Conservation (phyloP, 37 sponge, comb jelly and placozoan species). For the Halisarca cf. caerulea region DNA sequence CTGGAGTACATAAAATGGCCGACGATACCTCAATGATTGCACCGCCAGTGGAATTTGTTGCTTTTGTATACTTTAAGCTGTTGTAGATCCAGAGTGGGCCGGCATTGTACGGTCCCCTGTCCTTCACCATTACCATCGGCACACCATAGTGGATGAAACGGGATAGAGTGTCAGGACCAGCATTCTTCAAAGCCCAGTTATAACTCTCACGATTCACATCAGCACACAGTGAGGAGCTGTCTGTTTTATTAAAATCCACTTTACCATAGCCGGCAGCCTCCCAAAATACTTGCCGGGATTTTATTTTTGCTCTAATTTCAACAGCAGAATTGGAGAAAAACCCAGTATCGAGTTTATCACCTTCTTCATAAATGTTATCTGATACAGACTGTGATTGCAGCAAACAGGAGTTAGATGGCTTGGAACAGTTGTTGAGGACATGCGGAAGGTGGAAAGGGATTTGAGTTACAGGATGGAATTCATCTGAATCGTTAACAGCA, state of each 20-base stretch:
- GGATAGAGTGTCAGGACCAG: conserved; percentile 32
- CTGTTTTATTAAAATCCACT: conserved; percentile 74
- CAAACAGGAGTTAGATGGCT: conserved; percentile 21
- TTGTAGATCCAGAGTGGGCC: conserved; percentile 75
- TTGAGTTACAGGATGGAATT: conserved; percentile 75
- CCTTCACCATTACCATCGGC: conserved; percentile 70
- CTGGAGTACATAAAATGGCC: conserved; percentile 55
- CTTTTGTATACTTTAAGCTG: conserved; percentile 40
- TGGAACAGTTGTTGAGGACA: conserved; percentile 67
- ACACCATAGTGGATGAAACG: conserved; percentile 57
- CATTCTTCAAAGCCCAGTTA: conserved; percentile 38
- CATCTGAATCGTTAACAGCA: conserved; percentile 50
- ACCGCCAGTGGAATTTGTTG: conserved; percentile 41
- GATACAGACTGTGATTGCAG: conserved; percentile 47
- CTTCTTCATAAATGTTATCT: conserved; percentile 57
- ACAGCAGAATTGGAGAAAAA: conserved; percentile 67
- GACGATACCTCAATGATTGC: conserved; percentile 48
- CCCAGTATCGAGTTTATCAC: conserved; percentile 64
- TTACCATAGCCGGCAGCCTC: conserved; percentile 61
- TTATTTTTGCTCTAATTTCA: conserved; percentile 74
- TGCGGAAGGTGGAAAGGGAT: conserved; percentile 77
- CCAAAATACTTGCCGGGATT: conserved; percentile 67
- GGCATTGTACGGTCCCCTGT: conserved; percentile 70
- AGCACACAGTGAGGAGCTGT: conserved; percentile 54
- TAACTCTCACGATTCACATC: conserved; percentile 61